These are phyloP conservation scores for Alectoris magna DNA, from an alignment of 2,797 vertebrate species.

Conservation along the genomic window DNA sequence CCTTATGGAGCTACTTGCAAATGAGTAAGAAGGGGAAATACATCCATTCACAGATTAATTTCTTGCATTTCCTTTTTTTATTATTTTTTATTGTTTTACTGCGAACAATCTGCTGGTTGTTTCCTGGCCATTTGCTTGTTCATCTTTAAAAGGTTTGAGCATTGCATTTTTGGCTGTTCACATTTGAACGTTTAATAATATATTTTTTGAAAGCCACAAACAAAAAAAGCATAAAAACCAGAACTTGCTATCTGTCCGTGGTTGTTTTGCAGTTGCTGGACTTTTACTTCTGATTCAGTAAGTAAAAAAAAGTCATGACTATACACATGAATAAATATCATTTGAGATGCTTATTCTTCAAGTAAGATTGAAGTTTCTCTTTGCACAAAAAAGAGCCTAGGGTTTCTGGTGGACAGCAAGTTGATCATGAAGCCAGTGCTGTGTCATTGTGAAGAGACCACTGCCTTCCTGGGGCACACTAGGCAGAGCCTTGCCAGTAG, in stretches of 20 bases:
- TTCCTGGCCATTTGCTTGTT: neutral
- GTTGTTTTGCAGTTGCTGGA: neutral
- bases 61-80: neutral
- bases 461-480: neutral
- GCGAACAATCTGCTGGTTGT: neutral
- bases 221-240: neutral
- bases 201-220: neutral
- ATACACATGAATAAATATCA: conserved; percentile 2
- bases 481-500: neutral
- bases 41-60: neutral
- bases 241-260: neutral
- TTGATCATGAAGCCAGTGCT: neutral
- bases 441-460: neutral
- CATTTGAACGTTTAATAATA: neutral
- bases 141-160: neutral
- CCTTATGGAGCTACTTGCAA: neutral
- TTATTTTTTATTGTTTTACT: neutral
- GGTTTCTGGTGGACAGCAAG: neutral
- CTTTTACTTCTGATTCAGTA: neutral
- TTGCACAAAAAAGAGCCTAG: neutral
- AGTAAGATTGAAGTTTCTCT: neutral
- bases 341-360: neutral
- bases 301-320: conserved; percentile 11
- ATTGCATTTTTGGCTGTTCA: neutral
- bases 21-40: neutral